phyloP scores from a whole-genome alignment of 2,113 vertebrate species.

The Pseudopodoces humilis region DNA sequence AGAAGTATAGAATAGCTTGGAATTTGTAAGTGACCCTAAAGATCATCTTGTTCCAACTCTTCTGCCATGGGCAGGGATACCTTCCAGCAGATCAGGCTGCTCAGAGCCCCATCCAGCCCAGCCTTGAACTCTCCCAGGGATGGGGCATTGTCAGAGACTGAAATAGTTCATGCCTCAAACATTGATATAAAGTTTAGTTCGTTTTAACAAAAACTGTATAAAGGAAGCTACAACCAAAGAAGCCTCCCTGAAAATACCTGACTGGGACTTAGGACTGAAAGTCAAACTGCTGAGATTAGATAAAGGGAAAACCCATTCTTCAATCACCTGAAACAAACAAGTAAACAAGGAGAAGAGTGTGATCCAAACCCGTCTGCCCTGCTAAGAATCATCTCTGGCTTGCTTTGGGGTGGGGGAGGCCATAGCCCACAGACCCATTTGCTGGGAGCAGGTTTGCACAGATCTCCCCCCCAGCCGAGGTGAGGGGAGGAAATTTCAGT shows the following conservation, averaged over 20 bases:
- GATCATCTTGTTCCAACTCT: not conserved
- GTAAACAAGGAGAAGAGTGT: not conserved
- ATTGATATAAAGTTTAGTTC: too few species aligned
- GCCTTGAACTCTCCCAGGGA: not conserved
- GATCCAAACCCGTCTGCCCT: not conserved
- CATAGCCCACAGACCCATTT: not conserved
- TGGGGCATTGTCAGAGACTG: not conserved
- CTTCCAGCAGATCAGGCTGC: not conserved
- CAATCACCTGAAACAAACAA: not conserved
- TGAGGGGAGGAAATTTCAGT: not conserved
- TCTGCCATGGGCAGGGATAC: not conserved
- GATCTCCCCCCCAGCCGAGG: too few species aligned
- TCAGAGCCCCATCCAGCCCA: not conserved
- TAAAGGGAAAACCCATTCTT: not conserved
- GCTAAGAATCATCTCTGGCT: not conserved
- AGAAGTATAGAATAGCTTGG: not conserved
- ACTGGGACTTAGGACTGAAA: not conserved
- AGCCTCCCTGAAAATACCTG: not conserved
- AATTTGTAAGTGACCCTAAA: not conserved
- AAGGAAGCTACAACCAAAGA: not conserved
- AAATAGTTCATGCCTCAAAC: not conserved
- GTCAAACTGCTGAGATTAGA: not conserved
- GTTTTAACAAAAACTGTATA: not conserved
- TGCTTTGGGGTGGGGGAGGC: not conserved
- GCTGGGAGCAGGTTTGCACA: not conserved